Percentiles rank a stretch among this genome's conserved stretches.
Evolutionary conservation across 2,113 vertebrate genomes (phyloP).

Genomic region (Theropithecus gelada): DNA sequence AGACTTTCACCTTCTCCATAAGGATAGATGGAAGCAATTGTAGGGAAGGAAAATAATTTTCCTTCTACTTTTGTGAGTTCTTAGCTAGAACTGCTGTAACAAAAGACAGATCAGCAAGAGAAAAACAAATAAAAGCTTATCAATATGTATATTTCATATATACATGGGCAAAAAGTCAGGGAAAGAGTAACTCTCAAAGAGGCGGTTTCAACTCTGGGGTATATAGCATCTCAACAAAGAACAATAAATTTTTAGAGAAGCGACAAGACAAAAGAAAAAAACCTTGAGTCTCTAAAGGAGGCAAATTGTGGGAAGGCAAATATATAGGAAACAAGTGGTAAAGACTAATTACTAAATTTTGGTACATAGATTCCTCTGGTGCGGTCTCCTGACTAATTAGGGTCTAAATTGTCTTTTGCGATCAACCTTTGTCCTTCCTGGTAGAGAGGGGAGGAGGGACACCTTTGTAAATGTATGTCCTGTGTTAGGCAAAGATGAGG

Average conservation of each 20-base stretch:
- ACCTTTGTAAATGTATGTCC: neutral
- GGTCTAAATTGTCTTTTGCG: neutral
- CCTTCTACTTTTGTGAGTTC: neutral
- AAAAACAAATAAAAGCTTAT: neutral
- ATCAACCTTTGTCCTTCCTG: neutral
- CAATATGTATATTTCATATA: neutral
- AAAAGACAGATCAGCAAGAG: neutral
- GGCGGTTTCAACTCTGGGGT: neutral
- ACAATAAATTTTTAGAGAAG: neutral
- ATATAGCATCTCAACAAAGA: neutral
- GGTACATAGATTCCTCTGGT: neutral
- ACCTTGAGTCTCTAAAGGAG: neutral
- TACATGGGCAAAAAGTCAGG: neutral
- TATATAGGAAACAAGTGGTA: neutral
- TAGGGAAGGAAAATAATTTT: neutral
- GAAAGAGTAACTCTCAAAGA: neutral
- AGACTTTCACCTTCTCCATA: neutral
- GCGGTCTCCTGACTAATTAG: neutral
- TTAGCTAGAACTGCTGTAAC: neutral
- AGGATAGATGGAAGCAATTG: neutral
- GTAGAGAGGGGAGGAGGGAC: neutral
- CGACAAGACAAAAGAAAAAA: neutral
- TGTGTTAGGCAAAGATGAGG: neutral
- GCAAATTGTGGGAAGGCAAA: neutral
- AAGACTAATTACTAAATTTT: neutral